Percentiles rank a stretch among this genome's conserved stretches.
Conservation (phyloP, 2,797 vertebrate genomes). For the Threskiornis aethiopicus region DNA sequence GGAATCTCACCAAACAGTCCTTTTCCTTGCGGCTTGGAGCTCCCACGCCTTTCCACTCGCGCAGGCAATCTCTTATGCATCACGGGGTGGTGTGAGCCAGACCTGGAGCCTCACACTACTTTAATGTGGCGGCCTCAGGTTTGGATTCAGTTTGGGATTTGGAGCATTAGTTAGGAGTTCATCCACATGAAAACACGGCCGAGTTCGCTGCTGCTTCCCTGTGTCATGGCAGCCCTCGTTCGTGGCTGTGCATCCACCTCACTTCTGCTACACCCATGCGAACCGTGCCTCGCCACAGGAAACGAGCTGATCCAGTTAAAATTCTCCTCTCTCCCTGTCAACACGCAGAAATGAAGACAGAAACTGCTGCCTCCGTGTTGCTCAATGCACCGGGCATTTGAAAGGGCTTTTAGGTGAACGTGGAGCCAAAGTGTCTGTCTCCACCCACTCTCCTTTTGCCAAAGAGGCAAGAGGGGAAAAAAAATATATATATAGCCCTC, state of each 20-base stretch:
- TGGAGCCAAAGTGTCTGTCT: slow-evolving; percentile 75
- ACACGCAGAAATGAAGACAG: slow-evolving; percentile 41
- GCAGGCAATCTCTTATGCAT: background rate
- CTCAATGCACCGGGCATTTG: slow-evolving; percentile 53
- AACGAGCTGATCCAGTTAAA: slow-evolving; percentile 60
- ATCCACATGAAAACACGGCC: background rate
- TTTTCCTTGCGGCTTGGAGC: background rate
- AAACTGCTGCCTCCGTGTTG: slow-evolving; percentile 66
- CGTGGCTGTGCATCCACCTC: background rate
- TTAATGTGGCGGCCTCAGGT: background rate
- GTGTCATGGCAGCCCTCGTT: accelerated
- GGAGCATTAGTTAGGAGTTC: background rate
- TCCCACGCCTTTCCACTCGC: background rate
- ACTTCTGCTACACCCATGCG: slow-evolving; percentile 34
- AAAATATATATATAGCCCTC: background rate
- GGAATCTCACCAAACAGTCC: background rate
- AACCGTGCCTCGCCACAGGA: slow-evolving; percentile 37
- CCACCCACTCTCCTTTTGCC: slow-evolving; percentile 61
- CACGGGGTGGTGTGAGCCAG: background rate
- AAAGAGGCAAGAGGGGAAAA: slow-evolving; percentile 26
- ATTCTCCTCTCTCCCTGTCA: slow-evolving; percentile 27
- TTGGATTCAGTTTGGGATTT: background rate
- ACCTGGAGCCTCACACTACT: background rate
- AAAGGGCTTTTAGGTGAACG: slow-evolving; percentile 64
- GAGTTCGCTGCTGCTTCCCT: background rate